phyloP scores from a whole-genome alignment of 2,888 invertebrate genomes.

The Sphaerophoria rueppellii region DNA sequence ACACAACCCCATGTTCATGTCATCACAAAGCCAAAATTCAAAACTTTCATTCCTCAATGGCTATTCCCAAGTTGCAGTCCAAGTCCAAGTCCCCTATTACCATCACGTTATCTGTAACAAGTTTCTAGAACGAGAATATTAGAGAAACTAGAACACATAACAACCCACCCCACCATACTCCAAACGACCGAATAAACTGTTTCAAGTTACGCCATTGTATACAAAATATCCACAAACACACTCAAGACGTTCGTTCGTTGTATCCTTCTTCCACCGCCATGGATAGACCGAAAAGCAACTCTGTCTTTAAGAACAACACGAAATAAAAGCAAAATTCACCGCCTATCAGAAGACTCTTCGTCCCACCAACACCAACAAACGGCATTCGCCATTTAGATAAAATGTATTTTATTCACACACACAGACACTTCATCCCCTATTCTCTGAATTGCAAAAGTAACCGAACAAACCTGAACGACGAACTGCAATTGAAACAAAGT shows the following conservation, averaged over 20 bases:
- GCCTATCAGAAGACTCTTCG: conserved; percentile 63
- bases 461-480: conserved; percentile 53
- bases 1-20: background rate
- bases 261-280: conserved; percentile 59
- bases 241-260: conserved; percentile 30
- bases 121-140: conserved; percentile 17
- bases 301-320: background rate
- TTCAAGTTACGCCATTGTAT: conserved; percentile 67
- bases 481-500: conserved; percentile 66
- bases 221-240: conserved; percentile 40
- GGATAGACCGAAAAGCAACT: conserved; percentile 50
- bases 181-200: conserved; percentile 68
- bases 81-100: conserved; percentile 16
- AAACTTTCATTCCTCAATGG: conserved; percentile 11
- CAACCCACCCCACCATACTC: conserved; percentile 8
- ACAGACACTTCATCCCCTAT: conserved; percentile 67
- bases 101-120: conserved; percentile 66
- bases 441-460: conserved; percentile 65
- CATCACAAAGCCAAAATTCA: background rate
- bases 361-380: conserved; percentile 43
- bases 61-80: background rate
- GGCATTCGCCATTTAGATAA: conserved; percentile 62
- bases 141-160: conserved; percentile 62
- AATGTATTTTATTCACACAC: conserved; percentile 53
- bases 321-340: conserved; percentile 32